Conservation (phyloP, 2,797 vertebrate species). For the Cetoscarus ocellatus region DNA sequence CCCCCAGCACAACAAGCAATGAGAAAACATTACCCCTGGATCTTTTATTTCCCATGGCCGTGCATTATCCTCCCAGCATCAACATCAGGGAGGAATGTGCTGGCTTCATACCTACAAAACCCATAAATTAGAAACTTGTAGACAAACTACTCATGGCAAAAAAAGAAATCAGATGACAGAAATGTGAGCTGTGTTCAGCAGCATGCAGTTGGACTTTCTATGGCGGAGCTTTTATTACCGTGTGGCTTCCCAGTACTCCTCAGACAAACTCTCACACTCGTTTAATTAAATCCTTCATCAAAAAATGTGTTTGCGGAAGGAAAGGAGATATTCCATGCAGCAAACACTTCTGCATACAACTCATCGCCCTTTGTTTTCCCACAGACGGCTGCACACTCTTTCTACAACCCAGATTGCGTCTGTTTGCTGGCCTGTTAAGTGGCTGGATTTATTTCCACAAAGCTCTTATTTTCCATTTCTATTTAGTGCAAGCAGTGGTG, state of each 20-base stretch:
- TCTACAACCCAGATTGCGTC: slow-evolving; percentile 58
- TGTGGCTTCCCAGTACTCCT: slow-evolving; percentile 59
- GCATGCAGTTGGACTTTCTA: slow-evolving; percentile 54
- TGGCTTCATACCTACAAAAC: slow-evolving; percentile 51
- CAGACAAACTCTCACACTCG: slow-evolving; percentile 71
- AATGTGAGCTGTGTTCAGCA: slow-evolving; percentile 72
- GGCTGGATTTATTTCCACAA: slow-evolving; percentile 58
- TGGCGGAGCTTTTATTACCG: slow-evolving; percentile 65
- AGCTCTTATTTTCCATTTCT: slow-evolving; percentile 25
- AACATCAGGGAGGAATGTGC: slow-evolving; percentile 50
- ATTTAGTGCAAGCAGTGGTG: slow-evolving; percentile 40
- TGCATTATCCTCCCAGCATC: slow-evolving; percentile 28
- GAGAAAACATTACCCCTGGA: slow-evolving; percentile 11
- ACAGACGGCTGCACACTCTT: slow-evolving; percentile 46
- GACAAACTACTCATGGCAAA: slow-evolving; percentile 60
- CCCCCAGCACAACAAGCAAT: neutral
- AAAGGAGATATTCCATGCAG: slow-evolving; percentile 69
- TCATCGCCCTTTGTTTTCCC: slow-evolving; percentile 64
- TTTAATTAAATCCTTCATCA: slow-evolving; percentile 78
- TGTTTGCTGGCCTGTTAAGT: slow-evolving; percentile 67
- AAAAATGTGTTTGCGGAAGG: slow-evolving; percentile 75
- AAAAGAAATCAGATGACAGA: slow-evolving; percentile 55
- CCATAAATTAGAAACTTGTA: slow-evolving; percentile 67
- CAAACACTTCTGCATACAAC: slow-evolving; percentile 68
- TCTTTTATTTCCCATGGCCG: slow-evolving; percentile 29